Base-by-base conservation (phyloP, 2,888 invertebrate genomes). In the Hypolimnas misippus region DNA sequence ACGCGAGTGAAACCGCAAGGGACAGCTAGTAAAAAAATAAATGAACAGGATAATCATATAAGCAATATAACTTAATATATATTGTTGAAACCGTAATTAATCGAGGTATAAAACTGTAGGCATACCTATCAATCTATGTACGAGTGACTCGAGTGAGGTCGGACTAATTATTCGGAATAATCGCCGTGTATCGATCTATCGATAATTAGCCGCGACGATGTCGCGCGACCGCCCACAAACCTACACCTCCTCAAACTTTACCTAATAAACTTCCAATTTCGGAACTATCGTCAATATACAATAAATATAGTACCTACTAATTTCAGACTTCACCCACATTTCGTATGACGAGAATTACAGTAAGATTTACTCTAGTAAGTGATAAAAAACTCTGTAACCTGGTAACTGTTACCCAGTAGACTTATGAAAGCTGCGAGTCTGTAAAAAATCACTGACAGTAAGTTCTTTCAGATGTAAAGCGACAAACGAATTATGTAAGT, bases 111-210 rank as follows among this genome's bases (percentile, higher is more conserved):
- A 46, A 46, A 21, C 44, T 46, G 44, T 46, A 12, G 3, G 16
- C 42, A 42, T n/a, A 21, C 19, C 63, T 38, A 60, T 64, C 59
- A 63, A 54, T 52, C 42, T 61, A 57, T 57, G 62, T 70, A 66
- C 63, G 63, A 29, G 49, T 25, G 29, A 46, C 6, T 46, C 69
- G 71, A 74, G 81, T 81, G 81, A 78, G 79, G 73, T 78, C 79
- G 80, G 75, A 70, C 84, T 89, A 91, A 91, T 90, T 90, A 90
- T 86, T 88, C 82, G 90, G 89, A 90, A 91, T 91, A 89, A 90
- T 90, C 86, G 86, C 75, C 84, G 77, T 89, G 89, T 90, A 85
- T 67, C 74, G 75, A 71, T 74, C 74, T 74, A 74, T 81, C 81
- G 83, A 87, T 89, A 89, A 89, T 90, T 86, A 87, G 84, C 77